Percentiles rank a stretch among this genome's conserved stretches.
phyloP scores from a whole-genome alignment of 2,113 vertebrate species.

The Phalacrocorax aristotelis region DNA sequence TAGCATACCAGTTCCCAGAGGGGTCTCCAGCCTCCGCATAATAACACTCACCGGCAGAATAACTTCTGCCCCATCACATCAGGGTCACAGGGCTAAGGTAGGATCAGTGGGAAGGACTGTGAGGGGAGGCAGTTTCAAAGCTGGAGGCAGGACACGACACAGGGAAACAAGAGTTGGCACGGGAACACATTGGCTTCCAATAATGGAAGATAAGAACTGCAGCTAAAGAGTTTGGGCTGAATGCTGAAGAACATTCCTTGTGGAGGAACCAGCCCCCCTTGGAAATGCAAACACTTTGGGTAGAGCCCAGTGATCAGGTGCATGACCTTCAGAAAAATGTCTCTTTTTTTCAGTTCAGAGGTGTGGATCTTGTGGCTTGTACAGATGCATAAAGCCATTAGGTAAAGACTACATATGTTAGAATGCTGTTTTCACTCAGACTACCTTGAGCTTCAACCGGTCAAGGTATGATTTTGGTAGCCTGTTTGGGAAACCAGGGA shows the following conservation, averaged over 20 bases:
- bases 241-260: background rate
- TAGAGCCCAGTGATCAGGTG: background rate
- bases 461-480: background rate
- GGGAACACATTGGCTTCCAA: background rate
- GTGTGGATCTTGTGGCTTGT: background rate
- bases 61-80: background rate
- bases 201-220: background rate
- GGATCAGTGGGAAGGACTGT: background rate
- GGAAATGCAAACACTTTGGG: background rate
- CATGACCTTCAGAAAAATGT: background rate
- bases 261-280: background rate
- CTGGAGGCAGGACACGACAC: background rate
- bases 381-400: background rate
- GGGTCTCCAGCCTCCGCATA: background rate
- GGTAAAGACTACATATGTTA: background rate
- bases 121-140: background rate
- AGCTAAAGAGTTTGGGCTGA: background rate
- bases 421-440: background rate
- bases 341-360: background rate
- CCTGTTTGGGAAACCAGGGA: background rate
- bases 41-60: background rate
- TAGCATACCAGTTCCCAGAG: background rate
- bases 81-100: no score
- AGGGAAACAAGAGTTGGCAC: background rate
- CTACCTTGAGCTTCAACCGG: background rate